Percentiles rank a stretch among this genome's conserved stretches.
phyloP scores from a whole-genome alignment of 2,113 vertebrate genomes.

The Willisornis vidua region DNA sequence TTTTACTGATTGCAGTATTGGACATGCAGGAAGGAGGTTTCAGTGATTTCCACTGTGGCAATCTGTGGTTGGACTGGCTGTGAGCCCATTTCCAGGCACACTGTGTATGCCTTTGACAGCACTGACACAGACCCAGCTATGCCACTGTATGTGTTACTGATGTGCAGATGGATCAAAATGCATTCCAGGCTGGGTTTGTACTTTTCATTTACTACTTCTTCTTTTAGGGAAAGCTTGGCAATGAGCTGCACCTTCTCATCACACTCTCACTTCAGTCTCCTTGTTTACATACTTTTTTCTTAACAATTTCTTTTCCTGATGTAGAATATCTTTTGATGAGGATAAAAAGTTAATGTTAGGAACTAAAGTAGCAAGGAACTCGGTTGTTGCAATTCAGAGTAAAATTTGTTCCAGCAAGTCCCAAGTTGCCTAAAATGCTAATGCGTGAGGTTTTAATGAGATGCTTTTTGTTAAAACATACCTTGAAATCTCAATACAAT shows the following conservation, averaged over 20 bases:
- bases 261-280: neutral
- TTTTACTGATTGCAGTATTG: constrained; percentile 62
- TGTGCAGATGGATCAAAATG: neutral
- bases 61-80: constrained; percentile 27
- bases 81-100: constrained; percentile 35
- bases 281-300: neutral
- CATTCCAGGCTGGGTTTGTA: neutral
- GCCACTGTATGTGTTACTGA: neutral
- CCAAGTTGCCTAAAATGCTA: neutral
- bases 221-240: neutral
- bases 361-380: neutral
- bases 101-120: neutral
- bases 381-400: neutral
- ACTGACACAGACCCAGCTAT: neutral
- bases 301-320: neutral
- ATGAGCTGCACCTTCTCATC: neutral
- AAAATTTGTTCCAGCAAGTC: neutral
- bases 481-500: neutral
- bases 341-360: neutral
- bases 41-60: constrained; percentile 55
- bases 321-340: neutral
- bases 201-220: neutral
- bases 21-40: constrained; percentile 48
- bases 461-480: neutral
- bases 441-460: neutral